Evolutionary conservation across 2,113 vertebrate genomes (phyloP).

Genomic region (Gulo gulo): DNA sequence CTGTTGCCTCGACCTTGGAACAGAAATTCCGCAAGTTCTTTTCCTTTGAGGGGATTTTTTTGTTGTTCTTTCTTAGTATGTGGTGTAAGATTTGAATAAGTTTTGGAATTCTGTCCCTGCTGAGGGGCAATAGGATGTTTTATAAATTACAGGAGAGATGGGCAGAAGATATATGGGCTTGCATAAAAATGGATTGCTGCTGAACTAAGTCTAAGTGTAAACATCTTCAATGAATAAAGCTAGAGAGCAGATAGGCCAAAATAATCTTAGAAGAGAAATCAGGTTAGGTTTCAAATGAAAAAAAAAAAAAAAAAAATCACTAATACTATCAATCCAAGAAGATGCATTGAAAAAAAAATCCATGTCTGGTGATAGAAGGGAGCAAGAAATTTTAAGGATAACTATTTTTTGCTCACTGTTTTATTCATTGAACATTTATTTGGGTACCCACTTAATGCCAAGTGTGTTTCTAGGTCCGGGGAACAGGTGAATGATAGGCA

Average conservation of each 20-base stretch:
- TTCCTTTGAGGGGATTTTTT: background rate
- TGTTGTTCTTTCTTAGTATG: background rate
- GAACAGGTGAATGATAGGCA: background rate
- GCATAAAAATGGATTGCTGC: slow-evolving; percentile 32
- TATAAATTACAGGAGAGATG: background rate
- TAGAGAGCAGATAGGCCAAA: background rate
- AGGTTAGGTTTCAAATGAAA: background rate
- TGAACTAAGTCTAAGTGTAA: background rate
- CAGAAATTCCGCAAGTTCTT: background rate
- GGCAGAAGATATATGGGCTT: background rate
- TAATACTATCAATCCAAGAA: background rate
- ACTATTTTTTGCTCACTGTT: background rate
- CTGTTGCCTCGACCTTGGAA: background rate
- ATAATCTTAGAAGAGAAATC: background rate
- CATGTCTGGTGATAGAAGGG: background rate
- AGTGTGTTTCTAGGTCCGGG: background rate
- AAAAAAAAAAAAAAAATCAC: background rate
- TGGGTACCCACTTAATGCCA: background rate
- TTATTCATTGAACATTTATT: background rate
- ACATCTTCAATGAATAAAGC: background rate
- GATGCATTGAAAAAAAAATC: background rate
- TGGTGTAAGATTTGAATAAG: slow-evolving; percentile 56
- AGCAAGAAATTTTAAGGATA: background rate
- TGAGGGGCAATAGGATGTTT: slow-evolving; percentile 48
- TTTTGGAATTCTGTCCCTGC: slow-evolving; percentile 61